Evolutionary conservation across 2,113 vertebrate genomes (phyloP).

Genomic region (Chlamydotis undulata): DNA sequence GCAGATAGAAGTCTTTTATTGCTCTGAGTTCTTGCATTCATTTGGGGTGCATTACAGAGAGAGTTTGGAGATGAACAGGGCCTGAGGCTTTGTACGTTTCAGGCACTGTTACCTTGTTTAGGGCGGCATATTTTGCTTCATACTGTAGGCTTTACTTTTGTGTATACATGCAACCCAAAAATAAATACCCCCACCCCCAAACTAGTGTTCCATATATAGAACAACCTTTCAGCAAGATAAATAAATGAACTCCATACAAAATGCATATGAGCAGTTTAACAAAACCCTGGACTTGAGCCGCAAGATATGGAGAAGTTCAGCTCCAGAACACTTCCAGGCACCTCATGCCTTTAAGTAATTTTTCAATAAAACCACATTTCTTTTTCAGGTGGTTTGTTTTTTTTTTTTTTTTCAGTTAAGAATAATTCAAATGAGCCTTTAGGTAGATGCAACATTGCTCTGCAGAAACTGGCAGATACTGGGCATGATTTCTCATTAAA

Average conservation of each 20-base stretch:
- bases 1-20: neutral
- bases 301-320: neutral
- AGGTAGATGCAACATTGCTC: neutral
- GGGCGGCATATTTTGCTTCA: neutral
- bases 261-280: neutral
- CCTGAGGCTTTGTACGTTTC: neutral
- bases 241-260: neutral
- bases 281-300: neutral
- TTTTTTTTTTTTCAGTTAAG: neutral
- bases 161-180: neutral
- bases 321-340: neutral
- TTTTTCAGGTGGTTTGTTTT: neutral
- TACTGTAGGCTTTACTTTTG: neutral
- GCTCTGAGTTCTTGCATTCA: neutral
- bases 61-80: neutral
- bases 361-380: neutral
- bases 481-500: conserved; percentile 19
- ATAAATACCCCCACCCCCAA: neutral
- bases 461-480: neutral
- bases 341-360: neutral
- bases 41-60: neutral
- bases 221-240: neutral
- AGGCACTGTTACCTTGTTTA: neutral
- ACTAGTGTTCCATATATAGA: neutral
- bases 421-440: neutral